Evolutionary conservation across 2,888 invertebrate genomes (phyloP).

Genomic region (Euzophera pinguis): DNA sequence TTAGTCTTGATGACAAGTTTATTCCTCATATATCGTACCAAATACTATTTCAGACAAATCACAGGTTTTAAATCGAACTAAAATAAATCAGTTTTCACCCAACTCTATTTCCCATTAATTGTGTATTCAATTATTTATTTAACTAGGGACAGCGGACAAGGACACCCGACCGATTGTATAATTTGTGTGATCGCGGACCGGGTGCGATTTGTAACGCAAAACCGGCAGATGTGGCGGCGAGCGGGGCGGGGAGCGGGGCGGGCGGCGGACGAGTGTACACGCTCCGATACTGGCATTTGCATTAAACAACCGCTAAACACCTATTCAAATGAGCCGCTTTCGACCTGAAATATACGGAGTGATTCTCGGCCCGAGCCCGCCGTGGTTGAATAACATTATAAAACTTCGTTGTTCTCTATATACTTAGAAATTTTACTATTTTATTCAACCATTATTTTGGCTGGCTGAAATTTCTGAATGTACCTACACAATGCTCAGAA

Average conservation of each 20-base stretch:
- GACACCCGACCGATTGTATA: not conserved
- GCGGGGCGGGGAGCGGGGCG: constrained; percentile 4
- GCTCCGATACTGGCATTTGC: constrained; percentile 15
- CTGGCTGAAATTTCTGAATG: no score
- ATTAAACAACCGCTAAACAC: constrained; percentile 11
- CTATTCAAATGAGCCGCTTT: constrained; percentile 10
- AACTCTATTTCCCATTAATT: not conserved
- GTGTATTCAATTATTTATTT: not conserved
- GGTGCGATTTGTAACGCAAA: constrained; percentile 2
- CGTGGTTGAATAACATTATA: no score
- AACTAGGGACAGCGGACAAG: not conserved
- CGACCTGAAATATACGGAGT: not conserved
- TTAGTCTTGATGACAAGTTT: no score
- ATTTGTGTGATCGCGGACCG: not conserved
- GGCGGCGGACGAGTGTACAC: constrained; percentile 5
- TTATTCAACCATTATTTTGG: no score
- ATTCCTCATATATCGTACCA: no score
- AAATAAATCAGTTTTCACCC: no score
- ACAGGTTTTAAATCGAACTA: no score
- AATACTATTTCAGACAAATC: no score
- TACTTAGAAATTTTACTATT: no score
- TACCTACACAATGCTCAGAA: no score
- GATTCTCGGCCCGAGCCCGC: no score
- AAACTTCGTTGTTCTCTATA: no score
- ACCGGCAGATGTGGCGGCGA: not conserved